A percentile compares a stretch with the other conserved stretches of the same genome.
These are phyloP conservation scores for Apoda limacodes DNA, from an alignment of 2,888 invertebrate genomes.

Conservation along the genomic window DNA sequence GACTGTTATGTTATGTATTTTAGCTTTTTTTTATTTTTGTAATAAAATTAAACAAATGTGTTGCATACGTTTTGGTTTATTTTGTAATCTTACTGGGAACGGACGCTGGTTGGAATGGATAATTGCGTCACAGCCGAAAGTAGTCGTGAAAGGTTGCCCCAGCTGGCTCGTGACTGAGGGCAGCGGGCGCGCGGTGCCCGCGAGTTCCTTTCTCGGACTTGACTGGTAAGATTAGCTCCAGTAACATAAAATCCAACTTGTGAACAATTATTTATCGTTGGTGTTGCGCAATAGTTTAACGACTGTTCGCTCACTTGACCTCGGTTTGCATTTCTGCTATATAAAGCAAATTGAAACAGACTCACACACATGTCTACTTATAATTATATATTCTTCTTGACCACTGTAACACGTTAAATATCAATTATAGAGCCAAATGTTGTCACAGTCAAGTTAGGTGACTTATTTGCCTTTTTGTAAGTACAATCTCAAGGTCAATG, in stretches of 20 bases:
- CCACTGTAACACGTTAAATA: no score
- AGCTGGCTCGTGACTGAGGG: conserved; percentile 28
- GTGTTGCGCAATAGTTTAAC: conserved; percentile 32
- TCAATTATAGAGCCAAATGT: no score
- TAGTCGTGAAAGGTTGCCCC: conserved; percentile 56
- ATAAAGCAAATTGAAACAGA: no score
- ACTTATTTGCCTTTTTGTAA: no score
- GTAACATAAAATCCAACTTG: conserved; percentile 38
- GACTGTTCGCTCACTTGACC: no score
- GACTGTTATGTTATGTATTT: conserved; percentile 65
- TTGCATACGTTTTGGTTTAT: conserved; percentile 45
- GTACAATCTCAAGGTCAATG: no score
- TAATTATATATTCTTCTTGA: no score
- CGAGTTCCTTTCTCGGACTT: conserved; percentile 40
- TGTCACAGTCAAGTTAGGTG: no score
- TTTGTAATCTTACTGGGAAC: conserved; percentile 30
- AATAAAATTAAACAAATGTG: conserved; percentile 56
- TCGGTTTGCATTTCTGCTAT: no score
- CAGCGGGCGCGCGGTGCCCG: conserved; percentile 25
- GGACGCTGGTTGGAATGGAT: conserved; percentile 23
- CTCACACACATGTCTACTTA: no score
- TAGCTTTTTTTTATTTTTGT: conserved; percentile 56
- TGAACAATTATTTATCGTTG: conserved; percentile 33
- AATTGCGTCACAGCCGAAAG: conserved; percentile 53
- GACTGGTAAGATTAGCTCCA: conserved; percentile 34